A percentile compares a stretch with the other conserved stretches of the same genome.
phyloP scores from a whole-genome alignment of 2,888 invertebrate species.

The Macrophya alboannulata region DNA sequence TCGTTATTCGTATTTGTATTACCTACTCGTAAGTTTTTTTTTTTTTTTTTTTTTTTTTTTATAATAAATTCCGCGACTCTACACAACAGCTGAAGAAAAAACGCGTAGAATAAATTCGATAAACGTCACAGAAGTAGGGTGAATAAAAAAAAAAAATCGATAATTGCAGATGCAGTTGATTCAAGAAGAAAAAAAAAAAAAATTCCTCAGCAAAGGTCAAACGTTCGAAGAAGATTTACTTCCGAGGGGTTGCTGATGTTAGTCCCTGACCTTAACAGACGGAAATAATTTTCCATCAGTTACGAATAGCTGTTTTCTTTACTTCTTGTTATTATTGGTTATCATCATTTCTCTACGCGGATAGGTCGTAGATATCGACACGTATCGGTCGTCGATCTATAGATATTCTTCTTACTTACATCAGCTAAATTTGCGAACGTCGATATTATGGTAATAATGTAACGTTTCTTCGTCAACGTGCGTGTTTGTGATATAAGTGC shows the following conservation, averaged over 20 bases:
- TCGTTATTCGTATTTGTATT: not conserved
- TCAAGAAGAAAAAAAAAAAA: too few species aligned
- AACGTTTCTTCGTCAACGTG: not conserved
- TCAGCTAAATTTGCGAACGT: not conserved
- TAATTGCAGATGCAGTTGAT: not conserved
- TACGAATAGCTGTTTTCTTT: not conserved
- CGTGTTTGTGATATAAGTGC: not conserved
- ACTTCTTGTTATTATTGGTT: too few species aligned
- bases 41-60: too few species aligned
- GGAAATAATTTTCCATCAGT: not conserved
- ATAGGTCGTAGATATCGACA: not conserved
- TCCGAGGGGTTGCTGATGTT: not conserved
- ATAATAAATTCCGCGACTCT: not conserved
- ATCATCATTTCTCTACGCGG: not conserved
- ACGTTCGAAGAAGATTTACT: not conserved
- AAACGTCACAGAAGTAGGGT: not conserved
- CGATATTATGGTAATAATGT: conserved; percentile 1
- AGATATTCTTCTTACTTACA: not conserved
- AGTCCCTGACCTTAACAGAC: not conserved
- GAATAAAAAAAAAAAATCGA: not conserved
- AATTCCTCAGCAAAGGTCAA: not conserved
- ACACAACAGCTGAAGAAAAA: not conserved
- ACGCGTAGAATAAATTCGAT: not conserved
- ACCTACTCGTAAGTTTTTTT: not conserved
- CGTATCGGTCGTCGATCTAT: conserved; percentile 11